A percentile compares a stretch with the other conserved stretches of the same genome.
These are phyloP conservation scores for Latrodectus hesperus DNA, from an alignment of 2,888 invertebrate genomes.

Conservation along the genomic window DNA sequence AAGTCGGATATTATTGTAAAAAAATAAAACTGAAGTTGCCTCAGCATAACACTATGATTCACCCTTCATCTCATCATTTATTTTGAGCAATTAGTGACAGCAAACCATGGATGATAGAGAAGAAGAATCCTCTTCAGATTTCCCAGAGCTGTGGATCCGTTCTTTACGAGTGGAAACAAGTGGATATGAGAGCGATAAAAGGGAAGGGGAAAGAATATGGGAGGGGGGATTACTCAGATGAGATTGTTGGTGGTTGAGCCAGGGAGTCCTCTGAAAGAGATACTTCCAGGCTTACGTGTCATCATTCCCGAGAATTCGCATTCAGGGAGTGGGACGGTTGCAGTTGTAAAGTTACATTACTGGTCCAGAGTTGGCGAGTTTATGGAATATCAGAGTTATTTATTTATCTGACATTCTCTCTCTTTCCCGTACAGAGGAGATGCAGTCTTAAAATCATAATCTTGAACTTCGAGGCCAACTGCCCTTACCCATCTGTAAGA, in stretches of 20 bases:
- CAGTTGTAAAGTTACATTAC: slow-evolving; percentile 65
- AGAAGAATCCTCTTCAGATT: slow-evolving; percentile 8
- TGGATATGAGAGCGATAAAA: slow-evolving; percentile 64
- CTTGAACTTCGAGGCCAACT: slow-evolving; percentile 39
- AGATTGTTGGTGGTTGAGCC: slow-evolving; percentile 38
- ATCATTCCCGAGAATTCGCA: slow-evolving; percentile 52
- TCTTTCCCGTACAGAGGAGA: slow-evolving; percentile 13
- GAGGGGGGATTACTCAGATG: slow-evolving; percentile 43
- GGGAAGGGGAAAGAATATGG: slow-evolving; percentile 33
- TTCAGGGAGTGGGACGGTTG: slow-evolving; percentile 41
- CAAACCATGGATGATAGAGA: slow-evolving; percentile 14
- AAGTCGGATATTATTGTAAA: too few relatives aligned
- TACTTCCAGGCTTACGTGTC: slow-evolving; percentile 61
- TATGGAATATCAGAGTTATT: slow-evolving; percentile 64
- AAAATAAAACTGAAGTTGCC: too few relatives aligned
- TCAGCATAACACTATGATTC: too few relatives aligned
- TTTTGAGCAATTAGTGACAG: slow-evolving; percentile 6
- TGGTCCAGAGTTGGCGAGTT: slow-evolving; percentile 44
- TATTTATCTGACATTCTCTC: slow-evolving; percentile 38
- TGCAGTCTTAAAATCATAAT: slow-evolving; percentile 57
- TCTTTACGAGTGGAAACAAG: slow-evolving; percentile 67
- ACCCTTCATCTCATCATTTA: not conserved
- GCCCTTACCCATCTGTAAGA: slow-evolving; percentile 49
- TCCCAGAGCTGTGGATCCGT: slow-evolving; percentile 6
- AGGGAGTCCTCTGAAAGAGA: slow-evolving; percentile 30